Evolutionary conservation across 2,888 invertebrate genomes (phyloP), one percentile per base, ranked within the genome.

Genomic region (Notodonta ziczac): DNA sequence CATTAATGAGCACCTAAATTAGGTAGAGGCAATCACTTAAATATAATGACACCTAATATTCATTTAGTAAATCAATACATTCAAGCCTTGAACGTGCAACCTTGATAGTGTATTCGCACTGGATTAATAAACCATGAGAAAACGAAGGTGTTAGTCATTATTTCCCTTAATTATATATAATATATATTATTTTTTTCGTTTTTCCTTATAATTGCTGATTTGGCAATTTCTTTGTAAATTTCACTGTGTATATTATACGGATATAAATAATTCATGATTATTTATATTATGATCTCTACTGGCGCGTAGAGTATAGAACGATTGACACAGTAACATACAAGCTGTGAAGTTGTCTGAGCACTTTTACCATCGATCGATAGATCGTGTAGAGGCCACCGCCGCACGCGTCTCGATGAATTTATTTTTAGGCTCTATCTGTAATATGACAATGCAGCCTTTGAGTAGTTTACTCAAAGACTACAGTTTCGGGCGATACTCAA

Each of bases 291-390:
- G 44, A 44, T 13, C 44, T 44, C 44, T 14, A 14, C 50, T 7
- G 7, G 7, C 14, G 50, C 16, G 50, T 50, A 14, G 14, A n/a
- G 4, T 50, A 8, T 5, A 50, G 13, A 46, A 12, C 60, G 58
- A 62, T 60, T 61, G 61, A 63, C 59, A 60, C 59, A 57, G 60
- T 61, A 60, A 56, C 63, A 58, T 24, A 24, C 1, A 24, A 24
- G 1, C 24, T 24, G 24, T 24, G 44, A 58, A 63, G 59, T 52
- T 60, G 65, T 62, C 58, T 14, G 66, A 52, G 58, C 69, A 68
- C 67, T 65, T 68, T 70, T 72, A 65, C 66, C 64, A 62, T 68
- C 68, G 57, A 48, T 68, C 72, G 56, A 35, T 44, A 24, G 24
- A 24, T 24, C 16, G 55, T n/a, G n/a, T 40, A 40, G 40, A 40